phyloP scores from a whole-genome alignment of 2,797 vertebrate species.

The Carduelis carduelis region DNA sequence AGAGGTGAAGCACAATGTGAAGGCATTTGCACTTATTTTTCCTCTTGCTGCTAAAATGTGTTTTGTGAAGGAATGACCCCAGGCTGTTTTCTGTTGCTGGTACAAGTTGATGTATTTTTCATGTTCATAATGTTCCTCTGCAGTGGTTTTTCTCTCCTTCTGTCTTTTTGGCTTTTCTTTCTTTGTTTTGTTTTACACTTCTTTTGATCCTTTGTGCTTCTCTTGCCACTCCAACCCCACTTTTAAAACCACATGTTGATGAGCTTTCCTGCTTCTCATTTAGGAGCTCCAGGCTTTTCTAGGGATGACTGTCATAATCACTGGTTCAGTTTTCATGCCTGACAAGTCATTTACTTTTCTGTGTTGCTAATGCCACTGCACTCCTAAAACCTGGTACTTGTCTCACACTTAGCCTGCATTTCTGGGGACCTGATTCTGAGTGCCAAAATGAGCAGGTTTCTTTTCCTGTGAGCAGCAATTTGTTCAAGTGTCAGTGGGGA shows the following conservation, averaged over 20 bases:
- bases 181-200: neutral
- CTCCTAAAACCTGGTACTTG: neutral
- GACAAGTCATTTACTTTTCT: neutral
- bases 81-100: neutral
- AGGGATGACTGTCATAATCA: neutral
- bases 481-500: neutral
- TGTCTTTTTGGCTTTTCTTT: neutral
- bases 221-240: neutral
- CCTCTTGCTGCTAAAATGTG: neutral
- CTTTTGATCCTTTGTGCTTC: neutral
- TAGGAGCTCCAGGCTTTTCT: neutral
- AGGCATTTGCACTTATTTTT: neutral
- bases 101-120: neutral
- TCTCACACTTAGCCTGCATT: neutral
- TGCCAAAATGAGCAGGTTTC: neutral
- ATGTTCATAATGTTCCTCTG: neutral
- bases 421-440: neutral
- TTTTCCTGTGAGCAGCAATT: neutral
- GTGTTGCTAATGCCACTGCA: neutral
- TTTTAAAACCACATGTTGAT: neutral
- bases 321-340: neutral
- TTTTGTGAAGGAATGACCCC: neutral
- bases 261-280: neutral
- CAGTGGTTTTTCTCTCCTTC: neutral
- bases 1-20: neutral